Conservation (phyloP, 2,113 vertebrate genomes). For the Spheniscus mendiculus region DNA sequence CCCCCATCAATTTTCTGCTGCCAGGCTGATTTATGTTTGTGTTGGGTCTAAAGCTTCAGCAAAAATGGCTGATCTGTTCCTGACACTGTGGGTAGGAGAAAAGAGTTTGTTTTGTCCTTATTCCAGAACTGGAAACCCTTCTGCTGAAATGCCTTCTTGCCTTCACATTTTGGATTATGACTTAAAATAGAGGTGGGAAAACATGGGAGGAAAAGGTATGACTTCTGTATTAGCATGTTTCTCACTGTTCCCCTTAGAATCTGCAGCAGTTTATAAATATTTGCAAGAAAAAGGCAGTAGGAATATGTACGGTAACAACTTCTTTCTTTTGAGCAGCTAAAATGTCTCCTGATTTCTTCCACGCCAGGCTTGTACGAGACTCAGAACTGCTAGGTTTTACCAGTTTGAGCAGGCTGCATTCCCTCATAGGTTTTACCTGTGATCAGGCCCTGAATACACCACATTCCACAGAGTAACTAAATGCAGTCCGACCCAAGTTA, state of each 20-base stretch:
- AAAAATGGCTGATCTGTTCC: not conserved
- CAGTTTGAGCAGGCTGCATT: not conserved
- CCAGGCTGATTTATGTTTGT: not conserved
- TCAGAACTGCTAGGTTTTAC: not conserved
- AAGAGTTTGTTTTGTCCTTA: not conserved
- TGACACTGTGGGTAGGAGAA: not conserved
- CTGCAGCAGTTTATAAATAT: not conserved
- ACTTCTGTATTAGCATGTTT: not conserved
- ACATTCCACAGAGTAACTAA: not conserved
- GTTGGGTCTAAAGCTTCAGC: not conserved
- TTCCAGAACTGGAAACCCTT: conserved; percentile 12
- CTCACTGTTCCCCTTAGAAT: not conserved
- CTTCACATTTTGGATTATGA: not conserved
- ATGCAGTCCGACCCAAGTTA: not conserved
- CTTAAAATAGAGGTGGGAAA: conserved; percentile 37
- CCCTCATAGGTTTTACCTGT: not conserved
- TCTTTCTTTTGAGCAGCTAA: not conserved
- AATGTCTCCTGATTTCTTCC: not conserved
- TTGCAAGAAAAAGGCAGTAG: not conserved
- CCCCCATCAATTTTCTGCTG: not conserved
- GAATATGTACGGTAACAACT: not conserved
- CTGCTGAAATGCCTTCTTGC: conserved; percentile 3
- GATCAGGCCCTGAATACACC: not conserved
- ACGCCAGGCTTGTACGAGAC: not conserved
- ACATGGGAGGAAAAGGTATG: not conserved